A percentile compares a stretch with the other conserved stretches of the same genome.
phyloP scores from a whole-genome alignment of 2,113 vertebrate genomes.

The Pachyramphus minor region DNA sequence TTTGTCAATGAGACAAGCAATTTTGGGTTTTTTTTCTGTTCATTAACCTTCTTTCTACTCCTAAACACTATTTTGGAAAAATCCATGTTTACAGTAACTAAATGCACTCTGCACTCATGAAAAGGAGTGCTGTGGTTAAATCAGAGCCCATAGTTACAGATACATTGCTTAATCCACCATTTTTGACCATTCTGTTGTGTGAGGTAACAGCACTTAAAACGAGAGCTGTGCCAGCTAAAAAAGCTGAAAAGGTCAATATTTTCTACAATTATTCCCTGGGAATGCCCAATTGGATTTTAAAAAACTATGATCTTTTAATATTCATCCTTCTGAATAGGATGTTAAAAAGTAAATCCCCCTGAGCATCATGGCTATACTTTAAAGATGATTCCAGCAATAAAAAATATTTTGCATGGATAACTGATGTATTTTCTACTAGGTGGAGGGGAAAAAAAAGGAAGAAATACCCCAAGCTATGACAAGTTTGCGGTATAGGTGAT shows the following conservation, averaged over 20 bases:
- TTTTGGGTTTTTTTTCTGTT: neutral
- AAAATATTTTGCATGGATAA: neutral
- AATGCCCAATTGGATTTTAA: neutral
- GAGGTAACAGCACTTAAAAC: neutral
- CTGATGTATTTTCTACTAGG: neutral
- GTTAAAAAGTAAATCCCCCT: neutral
- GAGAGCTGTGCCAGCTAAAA: neutral
- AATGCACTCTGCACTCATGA: neutral
- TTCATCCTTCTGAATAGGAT: neutral
- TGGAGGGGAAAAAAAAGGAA: neutral
- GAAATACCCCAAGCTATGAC: neutral
- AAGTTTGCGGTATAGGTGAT: neutral
- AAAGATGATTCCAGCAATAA: neutral
- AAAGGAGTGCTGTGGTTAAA: neutral
- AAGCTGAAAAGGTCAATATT: neutral
- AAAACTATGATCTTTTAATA: neutral
- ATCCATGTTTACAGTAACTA: neutral
- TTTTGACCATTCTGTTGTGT: neutral
- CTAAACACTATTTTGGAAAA: neutral
- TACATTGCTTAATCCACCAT: neutral
- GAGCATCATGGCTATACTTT: neutral
- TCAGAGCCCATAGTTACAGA: neutral
- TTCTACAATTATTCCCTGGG: neutral
- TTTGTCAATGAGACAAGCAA: neutral
- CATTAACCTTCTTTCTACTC: neutral